Base-by-base conservation (phyloP, 2,797 vertebrate genomes). In the Hippopotamyrus pictus region DNA sequence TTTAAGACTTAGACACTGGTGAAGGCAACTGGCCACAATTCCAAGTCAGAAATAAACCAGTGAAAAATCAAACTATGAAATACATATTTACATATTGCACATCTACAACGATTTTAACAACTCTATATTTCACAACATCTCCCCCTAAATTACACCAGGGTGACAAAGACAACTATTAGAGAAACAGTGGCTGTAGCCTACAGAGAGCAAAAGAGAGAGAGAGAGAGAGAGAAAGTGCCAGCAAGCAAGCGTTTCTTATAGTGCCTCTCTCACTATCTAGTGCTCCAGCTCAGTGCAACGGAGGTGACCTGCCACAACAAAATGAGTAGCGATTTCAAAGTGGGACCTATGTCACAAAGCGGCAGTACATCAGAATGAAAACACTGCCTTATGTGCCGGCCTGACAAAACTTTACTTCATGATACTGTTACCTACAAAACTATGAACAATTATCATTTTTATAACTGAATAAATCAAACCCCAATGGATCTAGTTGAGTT, bases 291-390 rank as follows among this genome's bases (percentile, higher is more conserved):
- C 87, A 33, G 62, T 22, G 87, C 87, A 73, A 11, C 22, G 25
- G 62, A 14, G 44, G 62, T 88, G 62, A 88, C 87, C 44, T 50
- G 59, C 62, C 87, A 73, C 87, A 37, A 62, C 62, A 76, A 73
- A 88, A 44, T 88, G 65, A 76, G 87, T 14, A 51, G 37, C 62
- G 2, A 25, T 48, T 69, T 88, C 57, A 50, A 76, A 51, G 87
- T 50, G 46, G 87, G 46, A 51, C 62, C 57, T 33, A 9, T 5
- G 46, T 88, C 57, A 88, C 33, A 65, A 46, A 88, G 86, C 22
- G 9, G 41, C 86, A 25, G 9, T 46, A 88, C 50, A 22, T 65
- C n/a, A 22, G 57, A 9, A 46, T 19, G 17, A 22, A 69, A 69
- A 88, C 33, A 37, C 51, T 41, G 22, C 85, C 82, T 87, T 57